phyloP scores from a whole-genome alignment of 2,113 vertebrate genomes.

The Zosterops japonicus region DNA sequence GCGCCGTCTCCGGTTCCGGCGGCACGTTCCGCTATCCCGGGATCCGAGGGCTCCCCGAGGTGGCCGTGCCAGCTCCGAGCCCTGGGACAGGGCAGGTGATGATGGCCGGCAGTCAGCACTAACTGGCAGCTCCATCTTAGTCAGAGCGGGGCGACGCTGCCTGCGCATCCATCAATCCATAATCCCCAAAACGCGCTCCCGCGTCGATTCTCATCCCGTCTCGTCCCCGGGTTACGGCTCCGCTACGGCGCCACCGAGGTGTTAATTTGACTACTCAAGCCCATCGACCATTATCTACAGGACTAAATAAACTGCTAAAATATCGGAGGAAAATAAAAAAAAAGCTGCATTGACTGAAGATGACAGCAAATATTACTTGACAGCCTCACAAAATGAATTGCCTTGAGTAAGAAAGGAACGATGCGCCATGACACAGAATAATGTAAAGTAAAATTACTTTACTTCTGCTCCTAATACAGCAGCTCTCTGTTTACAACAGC shows the following conservation, averaged over 20 bases:
- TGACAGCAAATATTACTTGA: not conserved
- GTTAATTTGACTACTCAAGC: slow-evolving; percentile 50
- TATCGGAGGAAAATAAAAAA: not conserved
- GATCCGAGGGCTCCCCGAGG: not conserved
- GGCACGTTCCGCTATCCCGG: rapidly evolving
- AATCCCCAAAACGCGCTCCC: slow-evolving; percentile 52
- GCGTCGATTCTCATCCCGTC: slow-evolving; percentile 47
- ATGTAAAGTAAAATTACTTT: slow-evolving; percentile 35
- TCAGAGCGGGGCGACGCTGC: slow-evolving; percentile 61
- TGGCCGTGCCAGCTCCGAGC: not conserved
- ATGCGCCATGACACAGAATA: not conserved
- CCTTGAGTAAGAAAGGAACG: slow-evolving; percentile 28
- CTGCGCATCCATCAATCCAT: slow-evolving; percentile 68
- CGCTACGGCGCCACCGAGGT: not conserved
- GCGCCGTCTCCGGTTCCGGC: not conserved
- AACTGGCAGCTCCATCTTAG: slow-evolving; percentile 68
- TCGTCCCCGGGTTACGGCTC: slow-evolving; percentile 36
- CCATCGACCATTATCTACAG: slow-evolving; percentile 42
- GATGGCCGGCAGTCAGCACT: slow-evolving; percentile 23
- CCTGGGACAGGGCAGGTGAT: not conserved
- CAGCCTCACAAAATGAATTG: slow-evolving; percentile 26
- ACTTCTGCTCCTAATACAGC: not conserved
- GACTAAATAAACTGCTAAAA: slow-evolving; percentile 12
- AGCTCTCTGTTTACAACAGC: not conserved
- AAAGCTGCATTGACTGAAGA: not conserved